Evolutionary conservation across 64 coral and sea anemone species (phyloP), one percentile per base, ranked within the genome.

Genomic region (Orbicella faveolata): DNA sequence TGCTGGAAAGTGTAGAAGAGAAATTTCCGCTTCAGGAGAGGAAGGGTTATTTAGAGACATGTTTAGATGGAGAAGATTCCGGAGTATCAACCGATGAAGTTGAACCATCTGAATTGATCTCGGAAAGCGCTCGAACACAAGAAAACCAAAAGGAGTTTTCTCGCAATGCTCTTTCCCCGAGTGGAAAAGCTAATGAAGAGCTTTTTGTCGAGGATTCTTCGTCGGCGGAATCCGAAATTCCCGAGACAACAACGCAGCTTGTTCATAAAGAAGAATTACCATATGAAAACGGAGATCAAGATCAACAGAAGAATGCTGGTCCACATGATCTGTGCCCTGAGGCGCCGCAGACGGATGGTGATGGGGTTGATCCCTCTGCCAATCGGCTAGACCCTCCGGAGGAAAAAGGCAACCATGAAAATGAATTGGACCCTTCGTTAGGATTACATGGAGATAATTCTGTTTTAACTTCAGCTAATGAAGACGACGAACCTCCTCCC

Each of bases 21-120:
- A 73, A 74, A 74, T 79, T 79, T 63, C 37, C 44, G 52, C 77
- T 63, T 2, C 79, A 61, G 66, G 61, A 69, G 14, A 88, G 83
- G 44, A 88, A 89, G 75, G 83, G 59, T 33, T 76, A 88, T 85
- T 36, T 85, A 39, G 82, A 85, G 62, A 85, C 82, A 20, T 25
- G 64, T 53, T 52, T 85, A 41, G 82, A 85, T 41, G 82, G 82
- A 85, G 82, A 85, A 36, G 82, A 85, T 52, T 85, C 82, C 14
- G 82, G 82, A 9, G 82, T 85, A 12, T 85, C 82, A 4, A 85
- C 82, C 36, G 82, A 85, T 85, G 82, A 85, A 13, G 65, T 85
- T 4, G 82, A 85, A 72, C 63, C 65, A 1, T 70, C 67, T 25
- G 67, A 70, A 70, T 11, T 70, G 21, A 70, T 59, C 55, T 59